These are phyloP conservation scores for Tiliqua scincoides DNA, from an alignment of 2,113 vertebrate genomes.

Conservation along the genomic window DNA sequence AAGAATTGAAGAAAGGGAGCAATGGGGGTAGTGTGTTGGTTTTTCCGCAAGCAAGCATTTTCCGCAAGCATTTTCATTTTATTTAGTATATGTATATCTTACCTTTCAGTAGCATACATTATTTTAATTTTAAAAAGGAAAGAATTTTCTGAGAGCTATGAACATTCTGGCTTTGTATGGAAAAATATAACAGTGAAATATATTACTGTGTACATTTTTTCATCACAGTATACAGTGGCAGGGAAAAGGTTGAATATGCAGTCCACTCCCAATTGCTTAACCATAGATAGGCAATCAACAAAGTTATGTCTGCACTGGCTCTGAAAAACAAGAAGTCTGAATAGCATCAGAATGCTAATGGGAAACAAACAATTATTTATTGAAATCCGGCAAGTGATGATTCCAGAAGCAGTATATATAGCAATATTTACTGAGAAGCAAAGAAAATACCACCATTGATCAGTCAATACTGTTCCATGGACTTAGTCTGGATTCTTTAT, in stretches of 20 bases:
- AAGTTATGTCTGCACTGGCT: background rate
- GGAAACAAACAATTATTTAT: too few species aligned
- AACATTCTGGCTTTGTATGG: too few species aligned
- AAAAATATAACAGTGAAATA: too few species aligned
- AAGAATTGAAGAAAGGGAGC: background rate
- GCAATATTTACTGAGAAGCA: background rate
- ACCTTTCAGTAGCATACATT: too few species aligned
- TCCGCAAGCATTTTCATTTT: background rate
- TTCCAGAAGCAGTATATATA: background rate
- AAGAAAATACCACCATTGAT: background rate
- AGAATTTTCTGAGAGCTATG: too few species aligned
- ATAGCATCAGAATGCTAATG: background rate
- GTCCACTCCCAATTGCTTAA: background rate
- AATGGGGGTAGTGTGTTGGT: background rate
- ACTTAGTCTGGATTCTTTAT: background rate
- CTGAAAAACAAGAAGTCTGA: background rate
- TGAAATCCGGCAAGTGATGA: background rate
- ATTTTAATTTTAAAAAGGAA: too few species aligned
- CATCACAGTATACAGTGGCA: too few species aligned
- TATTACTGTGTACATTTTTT: too few species aligned
- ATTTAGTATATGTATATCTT: too few species aligned
- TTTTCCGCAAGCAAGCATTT: background rate
- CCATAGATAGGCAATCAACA: background rate
- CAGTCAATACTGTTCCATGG: background rate
- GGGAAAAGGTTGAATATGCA: background rate